These are phyloP conservation scores for Gobius niger DNA, from an alignment of 2,113 vertebrate species.

Conservation along the genomic window DNA sequence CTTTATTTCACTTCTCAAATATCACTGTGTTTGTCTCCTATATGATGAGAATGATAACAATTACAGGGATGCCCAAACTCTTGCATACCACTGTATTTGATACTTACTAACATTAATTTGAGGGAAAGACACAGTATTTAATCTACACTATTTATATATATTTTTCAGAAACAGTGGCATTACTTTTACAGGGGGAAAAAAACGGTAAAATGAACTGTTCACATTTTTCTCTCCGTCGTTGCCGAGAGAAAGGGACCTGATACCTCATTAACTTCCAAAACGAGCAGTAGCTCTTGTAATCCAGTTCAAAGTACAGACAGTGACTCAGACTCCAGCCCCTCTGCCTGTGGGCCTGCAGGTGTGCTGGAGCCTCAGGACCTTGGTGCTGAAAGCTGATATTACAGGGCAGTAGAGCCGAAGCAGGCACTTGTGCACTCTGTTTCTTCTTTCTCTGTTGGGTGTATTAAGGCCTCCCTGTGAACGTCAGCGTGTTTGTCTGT, in stretches of 20 bases:
- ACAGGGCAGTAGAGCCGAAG: conserved; percentile 61
- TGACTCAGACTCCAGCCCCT: conserved; percentile 49
- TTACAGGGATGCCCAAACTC: too few relatives aligned
- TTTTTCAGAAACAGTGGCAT: too few relatives aligned
- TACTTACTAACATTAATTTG: too few relatives aligned
- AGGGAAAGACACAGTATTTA: too few relatives aligned
- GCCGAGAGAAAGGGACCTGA: not conserved
- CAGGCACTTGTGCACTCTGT: conserved; percentile 50
- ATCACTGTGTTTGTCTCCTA: too few relatives aligned
- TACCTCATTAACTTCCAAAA: conserved; percentile 20
- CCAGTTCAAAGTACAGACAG: conserved; percentile 28
- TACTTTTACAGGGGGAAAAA: too few relatives aligned
- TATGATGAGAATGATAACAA: too few relatives aligned
- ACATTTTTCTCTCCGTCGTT: not conserved
- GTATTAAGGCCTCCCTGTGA: conserved; percentile 13
- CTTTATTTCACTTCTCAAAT: too few relatives aligned
- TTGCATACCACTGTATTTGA: too few relatives aligned
- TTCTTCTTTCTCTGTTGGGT: conserved; percentile 19
- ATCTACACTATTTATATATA: too few relatives aligned
- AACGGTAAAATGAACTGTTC: not conserved
- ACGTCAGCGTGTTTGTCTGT: conserved; percentile 23
- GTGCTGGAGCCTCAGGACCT: conserved; percentile 56
- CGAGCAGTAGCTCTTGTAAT: conserved; percentile 24
- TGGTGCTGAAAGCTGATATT: conserved; percentile 68
- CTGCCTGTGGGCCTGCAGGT: conserved; percentile 62